Conservation (phyloP, 2,888 invertebrate genomes). For the Hypercompe scribonia region DNA sequence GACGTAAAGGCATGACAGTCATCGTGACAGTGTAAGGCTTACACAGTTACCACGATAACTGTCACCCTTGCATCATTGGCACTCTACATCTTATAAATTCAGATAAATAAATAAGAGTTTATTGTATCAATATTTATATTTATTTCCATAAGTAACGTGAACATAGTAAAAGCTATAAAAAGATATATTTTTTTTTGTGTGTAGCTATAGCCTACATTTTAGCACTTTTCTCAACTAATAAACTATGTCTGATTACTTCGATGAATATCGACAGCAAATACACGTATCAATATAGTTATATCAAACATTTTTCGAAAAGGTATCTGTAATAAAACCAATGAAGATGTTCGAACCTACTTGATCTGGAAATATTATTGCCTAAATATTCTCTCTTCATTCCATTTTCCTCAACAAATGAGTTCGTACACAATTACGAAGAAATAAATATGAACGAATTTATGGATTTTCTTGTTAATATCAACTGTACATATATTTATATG, state of each 20-base stretch:
- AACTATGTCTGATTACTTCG: background rate
- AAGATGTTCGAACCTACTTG: slow-evolving; percentile 6
- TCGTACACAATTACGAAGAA: background rate
- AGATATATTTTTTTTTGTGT: background rate
- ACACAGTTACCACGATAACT: no score
- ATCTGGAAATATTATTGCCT: slow-evolving; percentile 10
- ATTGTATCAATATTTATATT: no score
- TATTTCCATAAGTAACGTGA: no score
- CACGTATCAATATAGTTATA: background rate
- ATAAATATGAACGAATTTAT: slow-evolving; percentile 5
- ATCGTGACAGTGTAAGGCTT: no score
- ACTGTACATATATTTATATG: background rate
- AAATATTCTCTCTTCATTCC: slow-evolving; percentile 2
- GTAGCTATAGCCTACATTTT: background rate
- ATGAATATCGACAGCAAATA: background rate
- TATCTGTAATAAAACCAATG: slow-evolving; percentile 11
- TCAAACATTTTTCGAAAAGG: slow-evolving; percentile 2
- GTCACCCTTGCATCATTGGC: no score
- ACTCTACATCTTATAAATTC: no score
- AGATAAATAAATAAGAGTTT: no score
- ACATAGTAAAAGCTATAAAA: background rate
- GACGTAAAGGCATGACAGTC: no score
- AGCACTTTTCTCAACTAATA: background rate
- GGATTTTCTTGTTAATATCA: background rate
- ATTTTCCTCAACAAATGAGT: slow-evolving; percentile 16